Evolutionary conservation across 2,113 vertebrate species (phyloP), one percentile per base, ranked within the genome.

Genomic region (Nothobranchius kuhntae): DNA sequence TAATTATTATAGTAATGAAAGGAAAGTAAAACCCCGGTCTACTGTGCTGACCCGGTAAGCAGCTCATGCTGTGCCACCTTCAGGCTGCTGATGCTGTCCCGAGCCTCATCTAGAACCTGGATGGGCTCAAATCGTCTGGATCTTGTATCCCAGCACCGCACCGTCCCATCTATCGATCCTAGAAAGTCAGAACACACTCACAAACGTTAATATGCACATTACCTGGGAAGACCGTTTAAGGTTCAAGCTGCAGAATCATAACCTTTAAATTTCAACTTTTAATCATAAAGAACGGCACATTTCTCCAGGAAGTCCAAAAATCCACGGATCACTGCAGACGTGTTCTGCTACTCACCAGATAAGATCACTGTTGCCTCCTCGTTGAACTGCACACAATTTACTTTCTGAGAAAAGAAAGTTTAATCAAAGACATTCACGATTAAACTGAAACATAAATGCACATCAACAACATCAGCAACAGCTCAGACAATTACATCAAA

Each of bases 321-420:
- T 61, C 24, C 45, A 61, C 44, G 9, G 13, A 15, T 24, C 9
- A 30, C 40, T 14, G 8, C 13, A 35, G 24, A 48, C 59, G 30
- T 15, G 47, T 48, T 48, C 30, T 8, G 9, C 40, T 56, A 45
- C 92, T 92, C 74, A 98, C 96, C 96, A 0, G 96, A 98, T n/a
- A 98, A 66, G 4, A 97, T 95, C 42, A 98, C 85, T 0, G 94
- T 96, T 30, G 94, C 93, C 73, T 98, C 96, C 75, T 96, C 95
- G 1, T 96, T 98, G 82, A 98, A 98, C 77, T 94, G 93, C 15
- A 98, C 94, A 0, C 95, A 98, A 82, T 95, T 97, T 44, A 98
- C 95, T 68, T 94, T 96, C 96, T 97, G 73, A 2, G 7, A 13
- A 47, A 45, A 45, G 36, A 46, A 71, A 51, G 24, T 13, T 10